Conservation (phyloP, 2,113 vertebrate genomes). For the Zootoca vivipara region DNA sequence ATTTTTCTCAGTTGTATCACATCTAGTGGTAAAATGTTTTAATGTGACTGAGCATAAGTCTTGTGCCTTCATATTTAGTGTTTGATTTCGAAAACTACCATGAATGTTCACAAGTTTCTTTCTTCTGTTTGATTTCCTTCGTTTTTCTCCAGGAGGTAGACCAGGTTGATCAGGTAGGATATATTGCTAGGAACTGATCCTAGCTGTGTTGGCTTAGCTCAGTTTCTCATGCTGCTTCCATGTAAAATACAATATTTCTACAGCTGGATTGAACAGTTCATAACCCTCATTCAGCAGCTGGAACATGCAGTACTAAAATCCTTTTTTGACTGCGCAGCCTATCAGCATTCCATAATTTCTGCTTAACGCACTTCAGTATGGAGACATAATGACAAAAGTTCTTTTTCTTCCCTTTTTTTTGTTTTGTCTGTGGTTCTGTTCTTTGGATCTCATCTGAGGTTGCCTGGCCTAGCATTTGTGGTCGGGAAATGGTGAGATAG, state of each 20-base stretch:
- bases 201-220: conserved; percentile 85
- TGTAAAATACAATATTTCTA: conserved; percentile 86
- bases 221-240: conserved; percentile 89
- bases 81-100: conserved; percentile 80
- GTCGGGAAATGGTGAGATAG: conserved; percentile 82
- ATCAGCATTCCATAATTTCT: conserved; percentile 85
- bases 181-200: conserved; percentile 82
- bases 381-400: conserved; percentile 84
- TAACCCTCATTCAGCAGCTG: conserved; percentile 92
- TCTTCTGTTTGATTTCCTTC: conserved; percentile 91
- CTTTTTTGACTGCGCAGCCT: conserved; percentile 80
- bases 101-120: conserved; percentile 98
- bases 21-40: conserved; percentile 42
- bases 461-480: conserved; percentile 83
- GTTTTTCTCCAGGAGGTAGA: conserved; percentile 97
- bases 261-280: conserved; percentile 87
- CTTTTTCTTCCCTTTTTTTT: conserved; percentile 78
- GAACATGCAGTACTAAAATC: conserved; percentile 92
- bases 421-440: conserved; percentile 82
- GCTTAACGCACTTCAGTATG: conserved; percentile 89
- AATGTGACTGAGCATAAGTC: conserved; percentile 58
- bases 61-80: conserved; percentile 75
- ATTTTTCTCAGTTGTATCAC: conserved; percentile 30
- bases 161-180: conserved; percentile 99
- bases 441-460: conserved; percentile 86